Percentiles rank a stretch among this genome's conserved stretches.
phyloP scores from a whole-genome alignment of 2,888 invertebrate species.

The Germaria angustata region DNA sequence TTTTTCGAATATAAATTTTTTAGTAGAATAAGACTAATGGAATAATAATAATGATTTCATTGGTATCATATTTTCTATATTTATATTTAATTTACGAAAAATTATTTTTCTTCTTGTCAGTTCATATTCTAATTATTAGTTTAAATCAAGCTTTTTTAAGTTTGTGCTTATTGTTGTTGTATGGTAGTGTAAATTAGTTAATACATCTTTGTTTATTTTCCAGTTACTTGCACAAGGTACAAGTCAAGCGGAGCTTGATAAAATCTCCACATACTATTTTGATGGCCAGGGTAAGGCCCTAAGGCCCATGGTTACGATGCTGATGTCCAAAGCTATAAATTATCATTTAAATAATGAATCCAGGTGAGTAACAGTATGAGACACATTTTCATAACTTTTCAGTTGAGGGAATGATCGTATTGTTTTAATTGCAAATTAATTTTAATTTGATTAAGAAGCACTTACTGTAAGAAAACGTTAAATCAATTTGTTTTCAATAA shows the following conservation, averaged over 20 bases:
- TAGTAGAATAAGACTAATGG: too few species aligned
- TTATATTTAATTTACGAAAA: too few species aligned
- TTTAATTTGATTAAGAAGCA: background rate
- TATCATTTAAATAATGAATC: slow-evolving; percentile 92
- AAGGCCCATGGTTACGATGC: slow-evolving; percentile 95
- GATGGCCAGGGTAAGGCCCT: slow-evolving; percentile 98
- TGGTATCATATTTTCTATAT: too few species aligned
- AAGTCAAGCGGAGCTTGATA: slow-evolving; percentile 90
- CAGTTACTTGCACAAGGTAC: slow-evolving; percentile 86
- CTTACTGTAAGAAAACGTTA: too few species aligned
- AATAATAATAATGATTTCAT: too few species aligned
- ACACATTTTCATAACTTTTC: background rate
- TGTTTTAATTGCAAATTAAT: background rate
- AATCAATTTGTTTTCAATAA: too few species aligned
- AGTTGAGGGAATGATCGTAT: background rate
- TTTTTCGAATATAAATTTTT: too few species aligned
- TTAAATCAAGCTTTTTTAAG: too few species aligned
- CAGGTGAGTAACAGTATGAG: slow-evolving; percentile 82
- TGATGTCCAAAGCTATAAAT: slow-evolving; percentile 96
- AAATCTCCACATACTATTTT: slow-evolving; percentile 98
- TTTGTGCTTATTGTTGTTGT: too few species aligned
- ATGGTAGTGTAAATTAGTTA: too few species aligned
- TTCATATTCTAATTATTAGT: too few species aligned
- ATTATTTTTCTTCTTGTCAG: too few species aligned
- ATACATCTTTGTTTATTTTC: slow-evolving; percentile 9